phyloP scores from a whole-genome alignment of 2,888 invertebrate genomes.

The Trichacis sp. region DNA sequence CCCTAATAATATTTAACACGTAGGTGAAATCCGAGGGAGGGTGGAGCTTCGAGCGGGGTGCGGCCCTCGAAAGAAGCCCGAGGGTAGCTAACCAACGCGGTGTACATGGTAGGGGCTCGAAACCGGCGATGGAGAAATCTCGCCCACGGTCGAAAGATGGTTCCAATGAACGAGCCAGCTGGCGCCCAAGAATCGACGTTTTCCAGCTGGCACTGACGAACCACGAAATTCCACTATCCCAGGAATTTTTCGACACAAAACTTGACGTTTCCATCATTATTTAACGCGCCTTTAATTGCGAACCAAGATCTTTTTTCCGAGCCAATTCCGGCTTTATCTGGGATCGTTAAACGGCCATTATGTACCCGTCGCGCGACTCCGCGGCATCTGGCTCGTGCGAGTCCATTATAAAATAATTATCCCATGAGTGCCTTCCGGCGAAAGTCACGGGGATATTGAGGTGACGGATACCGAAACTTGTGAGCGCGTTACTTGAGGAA shows the following conservation, averaged over 20 bases:
- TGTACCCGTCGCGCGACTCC: not conserved
- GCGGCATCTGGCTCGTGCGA: slow-evolving; percentile 17
- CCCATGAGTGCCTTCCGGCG: not conserved
- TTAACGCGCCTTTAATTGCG: not conserved
- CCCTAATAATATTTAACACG: slow-evolving; percentile 22
- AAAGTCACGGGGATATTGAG: too few relatives aligned
- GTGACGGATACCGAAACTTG: too few relatives aligned
- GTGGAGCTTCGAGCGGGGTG: slow-evolving; percentile 62
- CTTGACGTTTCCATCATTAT: not conserved
- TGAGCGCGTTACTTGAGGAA: too few relatives aligned
- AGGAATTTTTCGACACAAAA: too few relatives aligned
- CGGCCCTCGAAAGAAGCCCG: slow-evolving; percentile 53
- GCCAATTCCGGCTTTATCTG: not conserved
- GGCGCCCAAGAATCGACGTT: slow-evolving; percentile 58
- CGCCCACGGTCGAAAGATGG: slow-evolving; percentile 49
- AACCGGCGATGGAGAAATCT: slow-evolving; percentile 41
- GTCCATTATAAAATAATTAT: slow-evolving; percentile 2
- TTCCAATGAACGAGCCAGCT: slow-evolving; percentile 65
- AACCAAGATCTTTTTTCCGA: not conserved
- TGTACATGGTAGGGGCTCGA: slow-evolving; percentile 49
- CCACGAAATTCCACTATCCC: too few relatives aligned
- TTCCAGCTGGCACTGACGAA: slow-evolving; percentile 6
- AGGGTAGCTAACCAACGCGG: slow-evolving; percentile 57
- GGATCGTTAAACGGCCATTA: not conserved
- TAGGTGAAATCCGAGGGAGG: slow-evolving; percentile 46